Evolutionary conservation across 2,888 invertebrate species (phyloP), one percentile per base, ranked within the genome.

Genomic region (Cephus runcator): DNA sequence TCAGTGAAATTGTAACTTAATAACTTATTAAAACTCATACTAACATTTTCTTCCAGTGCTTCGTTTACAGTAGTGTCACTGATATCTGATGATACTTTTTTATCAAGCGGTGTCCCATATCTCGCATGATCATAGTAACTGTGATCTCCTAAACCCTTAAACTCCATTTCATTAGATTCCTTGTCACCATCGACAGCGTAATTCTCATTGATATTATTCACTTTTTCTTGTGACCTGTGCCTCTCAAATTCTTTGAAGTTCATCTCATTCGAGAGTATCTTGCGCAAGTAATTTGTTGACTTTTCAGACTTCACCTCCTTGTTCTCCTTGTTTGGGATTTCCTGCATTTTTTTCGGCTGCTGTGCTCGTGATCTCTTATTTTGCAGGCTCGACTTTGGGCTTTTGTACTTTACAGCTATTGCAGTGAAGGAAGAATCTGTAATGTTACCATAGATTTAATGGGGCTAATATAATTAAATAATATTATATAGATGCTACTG

Each of bases 321-420:
- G 78, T 91, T 91, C 71, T 91, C 91, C 76, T 91, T 91, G 79
- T 91, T 90, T 12, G 88, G 81, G 0, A 83, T 85, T 80, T 90
- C 90, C 68, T 86, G 88, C 1, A 89, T 88, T 79, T 91, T 91
- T 77, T 88, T 89, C 12, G 77, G 78, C 56, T 85, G 88, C 74
- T 84, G 84, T 23, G 85, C 78, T 80, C 86, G 89, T 69, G 75
- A 69, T 78, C 88, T 90, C 69, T 90, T 90, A 79, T 31, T 86
- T 75, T 86, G 86, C 31, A 83, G 73, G 77, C 79, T 86, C 68
- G 85, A 79, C 82, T 89, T 91, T 23, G 85, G 78, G 80, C 85
- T 89, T 73, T 84, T 83, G 77, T 85, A 81, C 34, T 85, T 87
- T 9, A 88, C 84, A 36, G 88, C 85, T 6, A 83, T 85, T 36